Evolutionary conservation across 92 coral and sea anemone species (phyloP), one percentile per base, ranked within the genome.

Genomic region (Siderastrea radians): DNA sequence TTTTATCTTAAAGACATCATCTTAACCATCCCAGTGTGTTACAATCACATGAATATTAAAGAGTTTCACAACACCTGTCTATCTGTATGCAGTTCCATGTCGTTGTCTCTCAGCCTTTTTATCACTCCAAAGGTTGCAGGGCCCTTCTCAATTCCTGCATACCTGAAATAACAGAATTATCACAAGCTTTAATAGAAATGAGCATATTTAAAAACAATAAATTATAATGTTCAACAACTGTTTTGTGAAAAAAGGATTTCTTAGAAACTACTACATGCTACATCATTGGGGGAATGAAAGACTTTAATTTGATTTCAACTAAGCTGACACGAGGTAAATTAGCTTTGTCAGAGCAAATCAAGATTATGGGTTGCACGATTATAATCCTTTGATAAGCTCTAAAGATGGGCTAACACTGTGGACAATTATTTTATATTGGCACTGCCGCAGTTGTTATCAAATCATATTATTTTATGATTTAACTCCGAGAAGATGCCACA

Each of bases 71-170:
- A 15, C 1, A 96, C 99, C 98, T 93, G 96, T 94, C 75, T 95
- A 65, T 98, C 84, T 10, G 99, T 92, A 87, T 98, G 99, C 14
- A 98, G 90, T 11, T 98, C 99, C 96, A 92, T 88, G 64, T 98
- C 98, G 55, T 98, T 98, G 89, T 98, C 99, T 72, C 98, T 77
- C 44, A 91, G 77, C 61, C 94, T 89, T 81, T 98, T 96, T 15
- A 95, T 94, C 14, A 94, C 99, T 51, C 99, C 99, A 81, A 97
- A 97, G 9, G 95, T 87, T 49, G 96, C 99, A 50, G 99, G 92
- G 3, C 99, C 99, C 85, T 92, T 95, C 26, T 95, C 98, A 9
- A 94, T 79, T 17, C 95, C 97, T 63, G 91, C 65, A 75, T 91
- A 97, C 72, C 98, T 97, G 55, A 74, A 68, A 52, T 7, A 67